Evolutionary conservation across 2,888 invertebrate species (phyloP).

Genomic region (Mellilla xanthometata): DNA sequence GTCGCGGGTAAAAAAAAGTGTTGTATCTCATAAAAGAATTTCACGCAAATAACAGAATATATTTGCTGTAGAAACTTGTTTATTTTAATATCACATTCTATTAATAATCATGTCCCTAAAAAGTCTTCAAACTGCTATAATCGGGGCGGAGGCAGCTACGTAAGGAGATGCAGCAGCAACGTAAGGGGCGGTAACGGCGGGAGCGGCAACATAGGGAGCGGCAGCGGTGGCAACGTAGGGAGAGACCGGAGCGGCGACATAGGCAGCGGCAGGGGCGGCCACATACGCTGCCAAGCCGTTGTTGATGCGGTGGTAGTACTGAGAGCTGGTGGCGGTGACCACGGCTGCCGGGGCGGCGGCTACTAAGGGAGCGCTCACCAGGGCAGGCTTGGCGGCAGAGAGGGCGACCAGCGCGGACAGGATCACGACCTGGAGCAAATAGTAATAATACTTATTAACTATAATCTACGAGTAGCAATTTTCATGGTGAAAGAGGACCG

Average conservation of each 20-base stretch:
- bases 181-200: constrained; percentile 27
- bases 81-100: constrained; percentile 49
- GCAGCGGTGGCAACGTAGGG: constrained; percentile 38
- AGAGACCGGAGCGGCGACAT: constrained; percentile 40
- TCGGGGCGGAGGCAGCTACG: constrained; percentile 31
- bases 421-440: constrained; percentile 61
- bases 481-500: too few relatives aligned
- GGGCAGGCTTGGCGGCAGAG: constrained; percentile 59
- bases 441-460: constrained; percentile 12
- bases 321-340: constrained; percentile 86
- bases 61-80: constrained; percentile 26
- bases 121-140: constrained; percentile 44
- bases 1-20: too few relatives aligned
- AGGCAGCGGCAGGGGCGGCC: constrained; percentile 59
- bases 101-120: constrained; percentile 1
- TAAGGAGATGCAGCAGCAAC: constrained; percentile 28
- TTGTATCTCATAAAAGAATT: too few relatives aligned
- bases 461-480: too few relatives aligned
- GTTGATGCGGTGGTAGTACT: constrained; percentile 86
- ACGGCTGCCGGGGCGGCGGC: constrained; percentile 72
- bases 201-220: constrained; percentile 39
- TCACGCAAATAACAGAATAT: too few relatives aligned
- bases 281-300: constrained; percentile 75
- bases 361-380: constrained; percentile 56
- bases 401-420: constrained; percentile 64